Evolutionary conservation across 2,113 vertebrate species (phyloP), one percentile per base, ranked within the genome.

Genomic region (Cyanoramphus novaezelandiae): DNA sequence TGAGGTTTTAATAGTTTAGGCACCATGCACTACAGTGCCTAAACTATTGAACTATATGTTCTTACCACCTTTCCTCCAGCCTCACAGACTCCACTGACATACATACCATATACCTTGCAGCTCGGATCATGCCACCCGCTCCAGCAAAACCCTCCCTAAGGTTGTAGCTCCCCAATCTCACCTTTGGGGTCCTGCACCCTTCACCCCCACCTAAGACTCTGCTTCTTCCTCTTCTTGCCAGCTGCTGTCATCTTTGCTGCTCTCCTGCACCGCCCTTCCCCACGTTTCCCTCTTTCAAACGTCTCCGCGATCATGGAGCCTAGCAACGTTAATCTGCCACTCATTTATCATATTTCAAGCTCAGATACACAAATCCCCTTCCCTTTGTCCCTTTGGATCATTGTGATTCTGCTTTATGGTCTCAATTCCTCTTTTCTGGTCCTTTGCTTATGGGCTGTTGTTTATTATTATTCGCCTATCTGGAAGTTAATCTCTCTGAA

Each of bases 381-480:
- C 59, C 82, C 82, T 92, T 95, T 94, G 84, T 95, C 91, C 13
- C 2, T 89, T 76, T 7, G 67, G 78, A 91, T 90, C 90, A 41
- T 17, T 74, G 82, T 59, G 93, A 96, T 92, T 91, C 78, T 4
- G 11, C 67, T 94, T 95, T 79, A 70, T 72, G 82, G 75, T 81
- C 92, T 88, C 6, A 1, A 76, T 94, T 95, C 86, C 91, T 96
- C 82, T 93, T 83, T 90, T 81, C 92, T 59, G 71, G 71, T 77
- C 87, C 90, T 90, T 50, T 80, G 92, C 91, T 93, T 93, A 82
- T 4, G n/a, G 59, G 53, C 87, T 92, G 90, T 91, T 96, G 94
- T 95, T 96, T 96, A 94, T 92, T 94, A 93, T 89, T 93, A 97
- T 97, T 95, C 93, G 70, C 90, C 91, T 97, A 97, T 97, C 95